Conservation (phyloP, 2,113 vertebrate genomes). For the Phasianus colchicus region DNA sequence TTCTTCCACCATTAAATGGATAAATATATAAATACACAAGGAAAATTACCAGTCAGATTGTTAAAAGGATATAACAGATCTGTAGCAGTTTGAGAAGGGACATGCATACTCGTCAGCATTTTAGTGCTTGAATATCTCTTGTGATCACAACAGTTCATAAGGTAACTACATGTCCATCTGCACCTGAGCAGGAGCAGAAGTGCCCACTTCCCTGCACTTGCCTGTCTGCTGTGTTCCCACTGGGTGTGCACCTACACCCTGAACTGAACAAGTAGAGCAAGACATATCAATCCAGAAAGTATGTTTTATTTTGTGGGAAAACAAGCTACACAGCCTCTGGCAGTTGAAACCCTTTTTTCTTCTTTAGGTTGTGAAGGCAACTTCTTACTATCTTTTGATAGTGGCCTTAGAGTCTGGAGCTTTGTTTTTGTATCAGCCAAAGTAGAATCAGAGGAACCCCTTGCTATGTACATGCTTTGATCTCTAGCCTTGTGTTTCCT, state of each 20-base stretch:
- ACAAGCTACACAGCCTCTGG: background rate
- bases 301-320: too few species aligned
- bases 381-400: background rate
- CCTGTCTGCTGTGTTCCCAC: background rate
- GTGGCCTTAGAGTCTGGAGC: background rate
- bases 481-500: background rate
- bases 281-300: background rate
- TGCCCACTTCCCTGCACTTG: background rate
- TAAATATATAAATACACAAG: background rate
- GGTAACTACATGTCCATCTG: background rate
- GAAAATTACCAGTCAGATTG: background rate
- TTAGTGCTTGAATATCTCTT: background rate
- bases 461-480: background rate
- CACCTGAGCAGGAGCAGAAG: background rate
- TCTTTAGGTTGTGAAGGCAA: background rate
- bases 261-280: background rate
- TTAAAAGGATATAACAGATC: background rate
- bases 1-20: background rate
- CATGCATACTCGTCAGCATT: background rate
- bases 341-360: background rate
- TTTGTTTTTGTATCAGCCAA: background rate
- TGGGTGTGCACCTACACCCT: background rate
- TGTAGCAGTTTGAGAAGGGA: background rate
- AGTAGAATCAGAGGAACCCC: background rate
- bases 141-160: background rate